Conservation (phyloP, 2,113 vertebrate species). For the Astur gentilis region DNA sequence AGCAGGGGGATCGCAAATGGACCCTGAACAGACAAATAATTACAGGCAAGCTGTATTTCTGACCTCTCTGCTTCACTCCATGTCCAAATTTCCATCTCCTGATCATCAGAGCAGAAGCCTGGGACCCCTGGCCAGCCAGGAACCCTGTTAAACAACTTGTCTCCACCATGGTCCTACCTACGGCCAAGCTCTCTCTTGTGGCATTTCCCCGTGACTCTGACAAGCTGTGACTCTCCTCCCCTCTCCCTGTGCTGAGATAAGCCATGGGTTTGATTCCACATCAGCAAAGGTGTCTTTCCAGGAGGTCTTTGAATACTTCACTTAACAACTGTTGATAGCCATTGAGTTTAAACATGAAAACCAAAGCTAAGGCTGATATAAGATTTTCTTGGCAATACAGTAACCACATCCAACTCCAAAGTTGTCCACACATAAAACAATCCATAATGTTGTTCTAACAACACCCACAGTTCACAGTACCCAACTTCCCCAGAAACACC, state of each 20-base stretch:
- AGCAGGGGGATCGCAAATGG: background rate
- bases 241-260: background rate
- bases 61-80: background rate
- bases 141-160: background rate
- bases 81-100: background rate
- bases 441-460: background rate
- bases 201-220: background rate
- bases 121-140: background rate
- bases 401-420: background rate
- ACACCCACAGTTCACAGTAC: background rate
- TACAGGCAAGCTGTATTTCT: background rate
- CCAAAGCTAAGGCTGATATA: background rate
- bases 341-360: background rate
- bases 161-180: too few species aligned
- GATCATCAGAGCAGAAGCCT: background rate
- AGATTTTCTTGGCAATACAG: background rate
- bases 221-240: background rate
- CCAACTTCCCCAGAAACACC: background rate
- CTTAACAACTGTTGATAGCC: background rate
- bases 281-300: background rate
- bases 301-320: background rate
- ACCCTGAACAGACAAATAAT: background rate
- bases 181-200: background rate
- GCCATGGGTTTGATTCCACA: background rate
- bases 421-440: background rate